Evolutionary conservation across 2,113 vertebrate genomes (phyloP), one percentile per base, ranked within the genome.

Genomic region (Anoura caudifer): DNA sequence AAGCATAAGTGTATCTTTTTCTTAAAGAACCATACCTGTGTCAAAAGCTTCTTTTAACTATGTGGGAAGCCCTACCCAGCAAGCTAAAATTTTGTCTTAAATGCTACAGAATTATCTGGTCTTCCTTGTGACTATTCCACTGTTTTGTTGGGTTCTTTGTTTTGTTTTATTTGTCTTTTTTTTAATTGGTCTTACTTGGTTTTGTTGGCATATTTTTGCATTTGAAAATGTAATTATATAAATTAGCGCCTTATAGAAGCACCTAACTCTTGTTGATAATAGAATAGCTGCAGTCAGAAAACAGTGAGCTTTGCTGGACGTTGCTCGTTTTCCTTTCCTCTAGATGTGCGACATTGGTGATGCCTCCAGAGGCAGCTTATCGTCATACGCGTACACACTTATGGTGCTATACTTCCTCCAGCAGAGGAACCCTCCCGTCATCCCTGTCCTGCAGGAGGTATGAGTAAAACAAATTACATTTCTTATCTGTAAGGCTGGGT

Each of bases 401-500:
- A 99, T 99, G 99, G 99, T 99, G 98, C 99, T 99, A 11, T 99
- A 99, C 98, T 99, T 99, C 96, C 99, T 99, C 54, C 99, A 99
- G 87, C 99, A 99, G 97, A 99, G 99, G 97, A 98, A 98, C 67
- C 99, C 99, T 13, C 99, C 99, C 5, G 98, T 99, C 90, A 99
- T 99, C 82, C 99, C 99, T 79, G 99, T 99, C 87, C 99, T 99
- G 96, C 99, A 99, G 97, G 99, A 99, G 99, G 99, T 99, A 98
- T 92, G 96, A 56, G 33, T 5, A 33, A 97, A 94, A 83, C 24
- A 96, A 95, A 81, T 0, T 69, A 0, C 90, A 14, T 73, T 91
- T 95, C 45, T 89, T 56, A n/a, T 52, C 63, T 92, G 8, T 90
- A 80, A 73, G 86, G 16, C 67, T 50, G 41, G 56, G 24, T 80